Evolutionary conservation across 53 echinoderm and acorn worm species (phyloP), one percentile per base, ranked within the genome.

Genomic region (Hippasteria phrygiana): DNA sequence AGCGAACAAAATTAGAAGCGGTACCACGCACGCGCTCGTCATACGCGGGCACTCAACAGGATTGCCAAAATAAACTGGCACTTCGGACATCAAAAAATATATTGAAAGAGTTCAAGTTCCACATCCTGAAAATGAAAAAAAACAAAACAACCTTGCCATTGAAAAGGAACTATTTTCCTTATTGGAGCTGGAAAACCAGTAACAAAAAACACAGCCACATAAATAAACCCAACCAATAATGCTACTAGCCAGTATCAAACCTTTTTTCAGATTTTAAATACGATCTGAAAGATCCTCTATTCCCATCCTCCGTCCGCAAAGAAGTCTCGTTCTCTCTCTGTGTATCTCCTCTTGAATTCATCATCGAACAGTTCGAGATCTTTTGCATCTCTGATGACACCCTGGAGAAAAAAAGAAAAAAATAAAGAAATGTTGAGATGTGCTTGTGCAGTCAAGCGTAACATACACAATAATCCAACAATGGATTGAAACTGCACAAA

Each of bases 281-380:
- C 67, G 1, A 67, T 67, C 34, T 29, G 17, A 26, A 59, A 59
- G 1, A 6, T 20, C 2, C 27, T 54, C 20, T 85, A 85, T 70
- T 85, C 85, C 85, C 92, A 96, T 59, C 88, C 91, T 35, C 90
- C 92, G 24, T 93, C 93, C 39, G 88, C 93, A 65, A 93, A 89
- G 43, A 93, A 65, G 43, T 99, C 96, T 28, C 91, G 73, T 80
- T 94, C 93, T 93, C 99, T 91, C 50, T 91, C 94, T 6, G 91
- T 90, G 87, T 95, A 99, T 17, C 79, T 77, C 78, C 91, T 93
- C 93, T 99, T 99, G 88, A 99, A 99, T 24, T 94, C 93, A 40
- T 99, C 99, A 50, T 96, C 99, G 77, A 99, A 99, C 38, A 99
- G 85, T 82, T 99, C 94, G 31, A 99, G 87, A 63, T 99, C 99